These are phyloP conservation scores for Mythimna impura DNA, from an alignment of 2,888 invertebrate species.

Conservation along the genomic window DNA sequence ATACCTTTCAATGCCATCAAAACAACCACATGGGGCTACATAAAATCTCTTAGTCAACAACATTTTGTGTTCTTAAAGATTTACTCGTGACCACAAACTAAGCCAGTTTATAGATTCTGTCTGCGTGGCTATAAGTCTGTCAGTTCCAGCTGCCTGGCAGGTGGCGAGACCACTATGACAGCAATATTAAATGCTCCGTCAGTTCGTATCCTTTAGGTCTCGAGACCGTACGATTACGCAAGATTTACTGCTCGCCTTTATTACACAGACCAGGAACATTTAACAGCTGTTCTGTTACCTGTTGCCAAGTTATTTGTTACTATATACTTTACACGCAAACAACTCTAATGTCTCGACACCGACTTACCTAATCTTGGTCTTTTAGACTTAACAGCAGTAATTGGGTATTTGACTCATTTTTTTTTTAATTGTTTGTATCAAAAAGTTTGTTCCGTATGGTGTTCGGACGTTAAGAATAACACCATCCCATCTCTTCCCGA, in stretches of 20 bases:
- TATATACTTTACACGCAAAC: neutral
- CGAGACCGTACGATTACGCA: neutral
- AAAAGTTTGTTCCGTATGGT: too few species aligned
- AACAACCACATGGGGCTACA: neutral
- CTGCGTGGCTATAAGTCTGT: neutral
- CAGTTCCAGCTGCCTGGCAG: constrained; percentile 8
- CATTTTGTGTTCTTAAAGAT: neutral
- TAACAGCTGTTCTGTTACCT: constrained; percentile 21
- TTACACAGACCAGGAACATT: neutral
- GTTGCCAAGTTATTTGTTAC: neutral
- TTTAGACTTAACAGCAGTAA: too few species aligned
- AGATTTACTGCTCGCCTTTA: neutral
- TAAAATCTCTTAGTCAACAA: neutral
- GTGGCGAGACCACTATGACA: neutral
- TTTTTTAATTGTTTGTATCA: too few species aligned
- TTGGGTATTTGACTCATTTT: too few species aligned
- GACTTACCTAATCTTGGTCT: neutral
- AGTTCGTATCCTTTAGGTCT: neutral
- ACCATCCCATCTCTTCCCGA: too few species aligned
- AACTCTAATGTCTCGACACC: neutral
- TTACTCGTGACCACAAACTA: neutral
- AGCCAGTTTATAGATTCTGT: neutral
- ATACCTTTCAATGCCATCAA: neutral
- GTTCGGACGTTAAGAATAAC: too few species aligned
- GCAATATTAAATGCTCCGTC: neutral